These are phyloP conservation scores for Hyposmocoma kahamanoa DNA, from an alignment of 1,140 invertebrate genomes.

Conservation along the genomic window DNA sequence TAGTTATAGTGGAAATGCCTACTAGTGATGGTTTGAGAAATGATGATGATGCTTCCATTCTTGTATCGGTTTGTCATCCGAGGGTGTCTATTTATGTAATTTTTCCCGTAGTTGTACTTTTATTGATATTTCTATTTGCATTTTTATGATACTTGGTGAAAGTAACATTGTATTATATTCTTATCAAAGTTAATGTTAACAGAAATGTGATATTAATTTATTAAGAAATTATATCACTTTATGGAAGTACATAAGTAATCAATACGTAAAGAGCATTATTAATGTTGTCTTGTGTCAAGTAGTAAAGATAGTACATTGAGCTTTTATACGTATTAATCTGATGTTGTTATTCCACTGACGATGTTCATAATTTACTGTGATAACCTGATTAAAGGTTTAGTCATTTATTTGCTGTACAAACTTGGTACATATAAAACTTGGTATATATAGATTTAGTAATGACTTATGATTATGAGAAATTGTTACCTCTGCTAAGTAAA, in stretches of 20 bases:
- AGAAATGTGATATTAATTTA: conserved; percentile 66
- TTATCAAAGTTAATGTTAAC: conserved; percentile 55
- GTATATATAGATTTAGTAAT: too few relatives aligned
- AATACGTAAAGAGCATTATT: too few relatives aligned
- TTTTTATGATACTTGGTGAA: conserved; percentile 77
- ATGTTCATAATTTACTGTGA: too few relatives aligned
- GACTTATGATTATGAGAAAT: too few relatives aligned
- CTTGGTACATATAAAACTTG: too few relatives aligned
- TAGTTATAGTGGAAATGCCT: conserved; percentile 86
- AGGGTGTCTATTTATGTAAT: conserved; percentile 84
- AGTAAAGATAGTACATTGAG: too few relatives aligned
- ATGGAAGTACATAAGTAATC: conserved; percentile 1
- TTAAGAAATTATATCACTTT: conserved; percentile 29
- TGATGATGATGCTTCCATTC: conserved; percentile 79
- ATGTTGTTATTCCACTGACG: too few relatives aligned
- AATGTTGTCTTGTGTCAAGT: too few relatives aligned
- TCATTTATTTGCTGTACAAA: too few relatives aligned
- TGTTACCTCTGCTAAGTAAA: too few relatives aligned
- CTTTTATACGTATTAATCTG: too few relatives aligned
- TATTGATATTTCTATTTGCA: conserved; percentile 84
- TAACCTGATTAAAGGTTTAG: too few relatives aligned
- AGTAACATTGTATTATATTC: conserved; percentile 37
- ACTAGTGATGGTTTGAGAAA: conserved; percentile 85
- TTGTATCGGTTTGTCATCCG: conserved; percentile 84
- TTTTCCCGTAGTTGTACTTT: conserved; percentile 83